phyloP scores from a whole-genome alignment of 2,113 vertebrate genomes.

The Malaclemys terrapin region DNA sequence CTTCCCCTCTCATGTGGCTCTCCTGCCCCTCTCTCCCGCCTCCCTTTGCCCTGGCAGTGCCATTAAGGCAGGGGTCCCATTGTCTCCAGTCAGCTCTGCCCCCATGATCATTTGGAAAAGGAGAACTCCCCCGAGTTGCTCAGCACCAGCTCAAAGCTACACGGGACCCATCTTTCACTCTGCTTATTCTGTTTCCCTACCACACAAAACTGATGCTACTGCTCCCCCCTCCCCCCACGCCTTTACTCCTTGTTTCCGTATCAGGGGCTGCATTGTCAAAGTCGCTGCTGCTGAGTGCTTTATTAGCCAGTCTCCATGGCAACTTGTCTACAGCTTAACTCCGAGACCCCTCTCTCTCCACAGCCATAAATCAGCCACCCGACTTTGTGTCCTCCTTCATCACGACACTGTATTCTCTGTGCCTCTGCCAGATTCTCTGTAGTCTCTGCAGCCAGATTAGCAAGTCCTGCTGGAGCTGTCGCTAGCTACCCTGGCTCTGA shows the following conservation, averaged over 20 bases:
- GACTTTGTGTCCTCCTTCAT: neutral
- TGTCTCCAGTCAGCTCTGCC: neutral
- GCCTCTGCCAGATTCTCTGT: neutral
- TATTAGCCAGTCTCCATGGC: conserved; percentile 75
- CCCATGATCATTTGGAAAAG: neutral
- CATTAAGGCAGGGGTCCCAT: neutral
- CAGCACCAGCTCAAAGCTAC: neutral
- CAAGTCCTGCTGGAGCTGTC: neutral
- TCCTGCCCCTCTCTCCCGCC: conserved; percentile 22
- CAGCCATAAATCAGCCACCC: conserved; percentile 40
- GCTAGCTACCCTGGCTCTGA: neutral
- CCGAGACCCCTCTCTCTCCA: conserved; percentile 42
- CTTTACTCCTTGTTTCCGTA: neutral
- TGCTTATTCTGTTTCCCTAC: neutral
- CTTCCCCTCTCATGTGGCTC: neutral
- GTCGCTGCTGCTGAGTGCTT: conserved; percentile 35
- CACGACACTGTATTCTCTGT: neutral
- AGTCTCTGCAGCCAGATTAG: neutral
- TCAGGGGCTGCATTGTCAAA: conserved; percentile 33
- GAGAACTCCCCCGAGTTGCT: neutral
- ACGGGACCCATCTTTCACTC: neutral
- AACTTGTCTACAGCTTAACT: conserved; percentile 66
- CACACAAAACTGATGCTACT: neutral
- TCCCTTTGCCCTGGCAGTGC: neutral
- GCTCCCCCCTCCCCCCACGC: neutral